Conservation (phyloP, 2,797 vertebrate species). For the Propithecus deckenii region DNA sequence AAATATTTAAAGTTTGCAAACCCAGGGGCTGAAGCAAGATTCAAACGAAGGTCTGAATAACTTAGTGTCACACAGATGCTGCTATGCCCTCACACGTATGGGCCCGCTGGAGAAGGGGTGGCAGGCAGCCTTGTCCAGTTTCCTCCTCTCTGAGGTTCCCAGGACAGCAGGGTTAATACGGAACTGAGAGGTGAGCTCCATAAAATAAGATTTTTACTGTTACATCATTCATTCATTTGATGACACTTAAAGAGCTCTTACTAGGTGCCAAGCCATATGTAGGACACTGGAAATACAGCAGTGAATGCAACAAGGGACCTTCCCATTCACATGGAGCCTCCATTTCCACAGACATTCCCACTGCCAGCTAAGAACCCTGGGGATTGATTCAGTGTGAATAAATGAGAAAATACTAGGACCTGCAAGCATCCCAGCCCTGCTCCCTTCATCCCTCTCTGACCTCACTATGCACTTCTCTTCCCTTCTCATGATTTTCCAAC, state of each 20-base stretch:
- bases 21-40: neutral
- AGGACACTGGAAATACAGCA: neutral
- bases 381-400: neutral
- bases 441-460: neutral
- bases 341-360: neutral
- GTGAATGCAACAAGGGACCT: neutral
- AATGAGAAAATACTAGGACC: neutral
- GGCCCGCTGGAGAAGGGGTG: neutral
- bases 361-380: neutral
- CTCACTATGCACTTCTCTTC: neutral
- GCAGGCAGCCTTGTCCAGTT: neutral
- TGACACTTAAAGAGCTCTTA: neutral
- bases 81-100: neutral
- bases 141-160: neutral
- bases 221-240: neutral
- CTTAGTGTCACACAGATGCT: neutral
- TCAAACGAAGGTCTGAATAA: neutral
- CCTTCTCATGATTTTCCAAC: neutral
- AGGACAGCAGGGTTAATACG: neutral
- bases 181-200: neutral
- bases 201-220: neutral
- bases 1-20: conserved; percentile 27
- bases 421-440: neutral
- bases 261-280: neutral
- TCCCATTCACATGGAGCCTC: neutral